Conservation (phyloP, 2,113 vertebrate genomes). For the Columbina picui region DNA sequence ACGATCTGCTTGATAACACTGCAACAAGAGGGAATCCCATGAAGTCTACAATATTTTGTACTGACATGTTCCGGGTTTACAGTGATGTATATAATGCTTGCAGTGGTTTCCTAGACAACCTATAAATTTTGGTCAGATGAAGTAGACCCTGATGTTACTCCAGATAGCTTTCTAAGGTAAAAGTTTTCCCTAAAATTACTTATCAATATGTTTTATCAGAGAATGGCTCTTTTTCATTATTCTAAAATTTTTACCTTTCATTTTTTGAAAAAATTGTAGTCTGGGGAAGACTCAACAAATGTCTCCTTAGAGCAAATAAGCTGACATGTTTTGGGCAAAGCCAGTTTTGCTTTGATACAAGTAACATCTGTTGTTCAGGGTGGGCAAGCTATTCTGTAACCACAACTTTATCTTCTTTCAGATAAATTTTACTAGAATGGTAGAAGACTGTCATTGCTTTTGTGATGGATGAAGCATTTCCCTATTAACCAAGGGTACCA, state of each 20-base stretch:
- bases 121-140: not conserved
- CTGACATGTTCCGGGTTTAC: not conserved
- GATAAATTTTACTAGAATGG: not conserved
- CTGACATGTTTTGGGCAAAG: not conserved
- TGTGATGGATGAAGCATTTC: not conserved
- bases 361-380: not conserved
- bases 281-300: not conserved
- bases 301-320: not conserved
- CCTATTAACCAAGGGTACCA: slow-evolving; percentile 9
- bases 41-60: not conserved
- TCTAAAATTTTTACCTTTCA: not conserved
- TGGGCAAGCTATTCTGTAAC: not conserved
- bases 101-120: not conserved
- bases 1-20: not conserved
- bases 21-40: not conserved
- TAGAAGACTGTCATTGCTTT: not conserved
- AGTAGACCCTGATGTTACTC: not conserved
- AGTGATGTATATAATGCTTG: not conserved
- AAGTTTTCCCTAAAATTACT: not conserved
- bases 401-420: not conserved
- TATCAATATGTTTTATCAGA: not conserved
- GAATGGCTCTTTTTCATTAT: not conserved
- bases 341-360: not conserved
- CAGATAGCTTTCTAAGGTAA: not conserved
- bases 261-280: not conserved